Percentiles rank a stretch among this genome's conserved stretches.
Conservation (phyloP, 2,797 vertebrate species). For the Argyrosomus regius region DNA sequence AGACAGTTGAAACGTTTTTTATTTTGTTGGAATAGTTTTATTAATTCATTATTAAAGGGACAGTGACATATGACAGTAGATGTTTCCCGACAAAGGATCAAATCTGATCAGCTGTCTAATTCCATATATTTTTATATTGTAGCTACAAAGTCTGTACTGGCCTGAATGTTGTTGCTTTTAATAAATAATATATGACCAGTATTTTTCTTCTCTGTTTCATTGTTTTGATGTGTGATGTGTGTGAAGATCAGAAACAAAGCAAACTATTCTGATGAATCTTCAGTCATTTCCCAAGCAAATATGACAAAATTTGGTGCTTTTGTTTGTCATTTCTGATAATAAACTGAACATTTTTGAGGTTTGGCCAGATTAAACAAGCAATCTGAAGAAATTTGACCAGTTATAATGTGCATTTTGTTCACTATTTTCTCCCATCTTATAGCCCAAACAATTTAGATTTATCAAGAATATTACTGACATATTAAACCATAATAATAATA, state of each 20-base stretch:
- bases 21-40: neutral
- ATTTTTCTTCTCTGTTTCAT: neutral
- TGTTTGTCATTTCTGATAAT: neutral
- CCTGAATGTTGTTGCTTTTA: conserved; percentile 41
- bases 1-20: neutral
- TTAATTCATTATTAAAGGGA: conserved; percentile 1
- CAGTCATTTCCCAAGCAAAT: neutral
- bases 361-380: neutral
- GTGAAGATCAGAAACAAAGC: neutral
- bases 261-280: neutral
- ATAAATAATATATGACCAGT: conserved; percentile 60
- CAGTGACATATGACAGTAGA: neutral
- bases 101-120: neutral
- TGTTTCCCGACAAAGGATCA: neutral
- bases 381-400: neutral
- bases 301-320: neutral
- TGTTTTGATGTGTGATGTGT: neutral
- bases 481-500: neutral
- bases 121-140: conserved; percentile 47
- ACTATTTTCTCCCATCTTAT: neutral
- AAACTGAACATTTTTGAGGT: neutral
- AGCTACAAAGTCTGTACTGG: conserved; percentile 31
- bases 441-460: neutral
- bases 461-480: neutral
- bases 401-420: neutral